Evolutionary conservation across 2,113 vertebrate species (phyloP).

Genomic region (Microcebus ravelobensis): DNA sequence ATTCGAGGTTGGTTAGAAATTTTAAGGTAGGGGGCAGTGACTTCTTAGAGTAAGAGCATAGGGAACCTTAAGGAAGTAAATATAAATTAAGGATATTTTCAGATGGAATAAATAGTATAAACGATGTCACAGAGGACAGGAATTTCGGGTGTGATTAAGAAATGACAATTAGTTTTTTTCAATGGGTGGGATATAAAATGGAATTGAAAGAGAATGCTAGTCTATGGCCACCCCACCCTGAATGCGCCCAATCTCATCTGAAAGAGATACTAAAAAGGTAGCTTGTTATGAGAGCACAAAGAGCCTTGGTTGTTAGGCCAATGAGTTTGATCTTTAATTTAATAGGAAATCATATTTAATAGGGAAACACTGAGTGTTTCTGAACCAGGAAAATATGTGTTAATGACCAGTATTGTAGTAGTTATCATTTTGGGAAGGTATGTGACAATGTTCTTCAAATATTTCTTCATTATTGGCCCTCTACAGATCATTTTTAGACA

Average conservation of each 20-base stretch:
- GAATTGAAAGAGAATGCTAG: neutral
- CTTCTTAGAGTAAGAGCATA: neutral
- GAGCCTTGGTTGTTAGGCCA: neutral
- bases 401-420: neutral
- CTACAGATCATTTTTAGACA: neutral
- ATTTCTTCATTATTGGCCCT: neutral
- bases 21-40: neutral
- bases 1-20: neutral
- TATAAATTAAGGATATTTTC: neutral
- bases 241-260: no score
- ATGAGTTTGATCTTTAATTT: neutral
- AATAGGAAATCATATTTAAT: neutral
- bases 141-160: neutral
- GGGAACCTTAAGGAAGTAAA: neutral
- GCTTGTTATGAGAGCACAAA: neutral
- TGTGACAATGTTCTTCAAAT: neutral
- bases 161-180: neutral
- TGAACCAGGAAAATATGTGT: neutral
- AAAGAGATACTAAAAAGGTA: neutral
- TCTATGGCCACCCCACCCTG: no score
- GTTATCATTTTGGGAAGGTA: neutral
- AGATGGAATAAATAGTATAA: neutral
- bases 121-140: neutral
- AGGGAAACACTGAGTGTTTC: neutral
- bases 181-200: neutral